Base-by-base conservation (phyloP, 2,113 vertebrate genomes). In the Oplegnathus fasciatus region DNA sequence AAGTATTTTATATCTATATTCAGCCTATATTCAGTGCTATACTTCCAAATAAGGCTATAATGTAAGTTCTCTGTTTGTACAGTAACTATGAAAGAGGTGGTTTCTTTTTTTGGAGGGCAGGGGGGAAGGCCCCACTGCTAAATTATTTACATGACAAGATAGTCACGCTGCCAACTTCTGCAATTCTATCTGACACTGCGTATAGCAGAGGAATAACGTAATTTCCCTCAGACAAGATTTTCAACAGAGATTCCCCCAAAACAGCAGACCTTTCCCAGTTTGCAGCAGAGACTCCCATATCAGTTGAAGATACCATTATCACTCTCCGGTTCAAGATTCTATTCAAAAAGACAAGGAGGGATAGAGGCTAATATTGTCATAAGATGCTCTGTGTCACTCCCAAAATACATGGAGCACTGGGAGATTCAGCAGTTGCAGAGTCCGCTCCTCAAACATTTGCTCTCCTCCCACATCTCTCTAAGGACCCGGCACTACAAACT, bases 361-460 rank as follows among this genome's bases (percentile, higher is more conserved):
- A 87, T 89, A 76, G 74, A 82, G 89, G 89, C 87, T 93, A 92
- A 94, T 93, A 90, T 91, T 92, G 93, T 92, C 92, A 87, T 92
- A 83, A 92, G 85, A 91, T 73, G 88, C 90, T 92, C 75, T 9
- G 79, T 93, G 89, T 87, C 87, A 78, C 87, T 93, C 88, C 89
- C 80, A 92, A 89, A 91, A 91, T 74, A 82, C 90, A 88, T 2
- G 62, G 70, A 78, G 90, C 84, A 5, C 83, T 76, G 90, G 91
- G 91, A 91, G 82, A 82, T 82, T 86, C 86, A 62, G 87, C 87
- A 77, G 85, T 91, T 77, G 85, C 82, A 55, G 84, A 92, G 89
- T 90, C 85, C 60, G 79, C 88, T 94, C 90, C 85, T 95, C 91
- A 93, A 92, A 94, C 92, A 93, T 93, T 92, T 93, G 90, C 86